A percentile compares a stretch with the other conserved stretches of the same genome.
These are phyloP conservation scores for Haliclona indistincta DNA, from an alignment of 37 sponge, comb jelly and placozoan genomes.

Conservation along the genomic window DNA sequence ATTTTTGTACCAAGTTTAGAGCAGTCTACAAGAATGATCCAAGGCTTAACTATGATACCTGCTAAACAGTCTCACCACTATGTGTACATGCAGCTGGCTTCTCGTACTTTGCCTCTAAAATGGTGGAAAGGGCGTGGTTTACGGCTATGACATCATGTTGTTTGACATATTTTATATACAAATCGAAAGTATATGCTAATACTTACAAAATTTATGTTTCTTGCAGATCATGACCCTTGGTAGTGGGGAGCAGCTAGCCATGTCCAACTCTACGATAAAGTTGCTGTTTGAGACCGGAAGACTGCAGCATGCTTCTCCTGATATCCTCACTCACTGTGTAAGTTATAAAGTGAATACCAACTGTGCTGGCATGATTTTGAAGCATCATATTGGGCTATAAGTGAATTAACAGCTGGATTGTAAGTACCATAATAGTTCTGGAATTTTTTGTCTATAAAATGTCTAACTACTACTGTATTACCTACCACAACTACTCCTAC, in stretches of 20 bases:
- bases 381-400: too few species aligned
- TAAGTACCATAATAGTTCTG: too few species aligned
- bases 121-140: background rate
- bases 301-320: slow-evolving; percentile 60
- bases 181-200: background rate
- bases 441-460: too few species aligned
- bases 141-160: background rate
- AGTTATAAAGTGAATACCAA: too few species aligned
- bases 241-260: slow-evolving; percentile 73
- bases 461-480: too few species aligned
- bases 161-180: background rate
- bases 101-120: background rate
- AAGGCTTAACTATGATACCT: background rate
- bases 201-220: background rate
- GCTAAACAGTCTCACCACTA: background rate
- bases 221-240: slow-evolving; percentile 34
- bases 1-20: background rate
- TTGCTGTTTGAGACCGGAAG: slow-evolving; percentile 81
- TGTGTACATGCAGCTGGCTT: background rate
- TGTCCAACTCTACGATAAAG: slow-evolving; percentile 42
- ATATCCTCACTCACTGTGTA: slow-evolving; percentile 51
- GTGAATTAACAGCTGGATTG: too few species aligned
- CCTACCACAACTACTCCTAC: too few species aligned
- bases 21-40: background rate
- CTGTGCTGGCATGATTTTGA: too few species aligned